Evolutionary conservation across 1,140 invertebrate species (phyloP).

Genomic region (Thaumetopoea pityocampa): DNA sequence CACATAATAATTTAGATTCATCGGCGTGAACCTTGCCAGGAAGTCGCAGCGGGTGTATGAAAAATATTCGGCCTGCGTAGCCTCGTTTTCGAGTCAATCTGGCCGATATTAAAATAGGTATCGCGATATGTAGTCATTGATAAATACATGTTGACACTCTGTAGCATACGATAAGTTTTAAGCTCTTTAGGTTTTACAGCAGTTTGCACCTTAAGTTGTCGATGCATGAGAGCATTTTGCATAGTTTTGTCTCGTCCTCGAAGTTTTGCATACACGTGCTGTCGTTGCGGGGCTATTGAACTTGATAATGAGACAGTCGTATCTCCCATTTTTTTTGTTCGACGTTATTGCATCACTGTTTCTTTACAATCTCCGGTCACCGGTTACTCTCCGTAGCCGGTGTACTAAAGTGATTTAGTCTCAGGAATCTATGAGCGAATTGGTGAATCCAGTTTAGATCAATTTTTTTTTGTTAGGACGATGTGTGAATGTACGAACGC

Average conservation of each 20-base stretch:
- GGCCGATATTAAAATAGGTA: conserved; percentile 31
- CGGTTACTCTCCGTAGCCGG: conserved; percentile 20
- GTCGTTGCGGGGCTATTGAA: conserved; percentile 69
- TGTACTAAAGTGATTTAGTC: conserved; percentile 29
- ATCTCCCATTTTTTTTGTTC: conserved; percentile 54
- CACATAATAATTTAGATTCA: conserved; percentile 1
- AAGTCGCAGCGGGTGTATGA: conserved; percentile 17
- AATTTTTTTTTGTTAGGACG: too few species aligned
- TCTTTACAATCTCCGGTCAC: conserved; percentile 32
- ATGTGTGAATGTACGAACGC: conserved; percentile 60
- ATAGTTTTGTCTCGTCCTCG: conserved; percentile 33
- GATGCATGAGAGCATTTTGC: conserved; percentile 57
- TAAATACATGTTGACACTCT: conserved; percentile 60
- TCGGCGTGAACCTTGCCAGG: conserved; percentile 22
- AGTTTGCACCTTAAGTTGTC: conserved; percentile 60
- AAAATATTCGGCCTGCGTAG: conserved; percentile 24
- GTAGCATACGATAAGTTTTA: conserved; percentile 59
- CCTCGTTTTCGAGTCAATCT: conserved; percentile 44
- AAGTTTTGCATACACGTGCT: conserved; percentile 73
- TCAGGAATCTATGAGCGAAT: too few species aligned
- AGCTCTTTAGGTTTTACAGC: conserved; percentile 27
- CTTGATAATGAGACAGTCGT: conserved; percentile 71
- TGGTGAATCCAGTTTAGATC: too few species aligned
- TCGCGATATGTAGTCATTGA: conserved; percentile 52
- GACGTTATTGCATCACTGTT: conserved; percentile 59